These are phyloP conservation scores for Calonectris borealis DNA, from an alignment of 2,113 vertebrate genomes.

Conservation along the genomic window DNA sequence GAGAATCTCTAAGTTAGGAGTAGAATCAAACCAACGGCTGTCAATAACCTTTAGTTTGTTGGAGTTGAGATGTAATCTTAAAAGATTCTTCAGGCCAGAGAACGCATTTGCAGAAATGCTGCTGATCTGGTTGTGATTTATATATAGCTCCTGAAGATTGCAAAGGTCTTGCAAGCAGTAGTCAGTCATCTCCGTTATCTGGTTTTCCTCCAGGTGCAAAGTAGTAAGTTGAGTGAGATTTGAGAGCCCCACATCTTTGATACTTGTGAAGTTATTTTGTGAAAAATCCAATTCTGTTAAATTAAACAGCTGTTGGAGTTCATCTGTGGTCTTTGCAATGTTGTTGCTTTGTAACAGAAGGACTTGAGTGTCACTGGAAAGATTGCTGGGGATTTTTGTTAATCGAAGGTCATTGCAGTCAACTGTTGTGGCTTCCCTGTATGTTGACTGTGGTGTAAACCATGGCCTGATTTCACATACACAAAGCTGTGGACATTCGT, in stretches of 20 bases:
- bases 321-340: constrained; percentile 88
- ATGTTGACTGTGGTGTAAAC: constrained; percentile 98
- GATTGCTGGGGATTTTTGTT: constrained; percentile 92
- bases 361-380: constrained; percentile 96
- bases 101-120: constrained; percentile 92
- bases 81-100: constrained; percentile 86
- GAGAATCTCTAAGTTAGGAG: constrained; percentile 94
- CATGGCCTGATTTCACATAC: constrained; percentile 96
- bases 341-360: constrained; percentile 97
- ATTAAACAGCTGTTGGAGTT: constrained; percentile 93
- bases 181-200: constrained; percentile 92
- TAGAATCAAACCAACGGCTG: constrained; percentile 95
- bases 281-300: constrained; percentile 96
- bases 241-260: constrained; percentile 89
- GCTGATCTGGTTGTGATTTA: constrained; percentile 97
- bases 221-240: constrained; percentile 96
- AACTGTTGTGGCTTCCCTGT: constrained; percentile 95
- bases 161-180: constrained; percentile 91
- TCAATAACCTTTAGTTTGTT: constrained; percentile 91
- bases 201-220: constrained; percentile 96
- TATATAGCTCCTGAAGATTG: constrained; percentile 96
- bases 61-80: constrained; percentile 96
- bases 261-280: constrained; percentile 95
- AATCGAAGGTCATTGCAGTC: constrained; percentile 97
- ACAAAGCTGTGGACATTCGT: constrained; percentile 93